phyloP scores from a whole-genome alignment of 1,140 invertebrate genomes.

The Oryctes rhinoceros region DNA sequence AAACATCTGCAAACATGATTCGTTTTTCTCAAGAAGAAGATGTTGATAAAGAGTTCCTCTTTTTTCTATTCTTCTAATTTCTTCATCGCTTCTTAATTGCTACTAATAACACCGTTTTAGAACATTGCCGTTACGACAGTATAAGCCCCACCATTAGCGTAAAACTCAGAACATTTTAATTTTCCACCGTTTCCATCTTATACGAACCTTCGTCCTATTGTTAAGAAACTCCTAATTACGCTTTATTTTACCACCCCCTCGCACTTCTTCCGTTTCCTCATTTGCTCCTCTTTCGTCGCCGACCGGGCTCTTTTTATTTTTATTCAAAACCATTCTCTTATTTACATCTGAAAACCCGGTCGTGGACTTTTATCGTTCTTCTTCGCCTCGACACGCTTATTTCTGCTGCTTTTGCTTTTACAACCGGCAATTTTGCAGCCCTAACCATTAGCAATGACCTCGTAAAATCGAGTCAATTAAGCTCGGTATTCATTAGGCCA shows the following conservation, averaged over 20 bases:
- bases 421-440: neutral
- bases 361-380: neutral
- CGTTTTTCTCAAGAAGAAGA: too few relatives aligned
- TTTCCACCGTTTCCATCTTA: neutral
- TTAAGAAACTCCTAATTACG: neutral
- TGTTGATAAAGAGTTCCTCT: too few relatives aligned
- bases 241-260: neutral
- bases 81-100: neutral
- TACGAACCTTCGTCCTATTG: neutral
- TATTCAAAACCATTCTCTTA: neutral
- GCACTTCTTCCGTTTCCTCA: neutral
- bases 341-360: neutral
- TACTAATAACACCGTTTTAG: neutral
- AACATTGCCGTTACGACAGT: too few relatives aligned
- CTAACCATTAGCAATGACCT: constrained; percentile 14
- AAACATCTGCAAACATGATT: too few relatives aligned
- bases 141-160: neutral
- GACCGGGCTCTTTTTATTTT: neutral
- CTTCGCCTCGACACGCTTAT: neutral
- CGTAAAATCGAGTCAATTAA: neutral
- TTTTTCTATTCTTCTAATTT: too few relatives aligned
- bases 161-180: neutral
- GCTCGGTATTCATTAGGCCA: neutral
- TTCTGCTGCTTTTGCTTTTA: neutral
- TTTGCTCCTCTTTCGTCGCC: neutral